phyloP scores from a whole-genome alignment of 1,140 invertebrate genomes.

The Drosophila triauraria region DNA sequence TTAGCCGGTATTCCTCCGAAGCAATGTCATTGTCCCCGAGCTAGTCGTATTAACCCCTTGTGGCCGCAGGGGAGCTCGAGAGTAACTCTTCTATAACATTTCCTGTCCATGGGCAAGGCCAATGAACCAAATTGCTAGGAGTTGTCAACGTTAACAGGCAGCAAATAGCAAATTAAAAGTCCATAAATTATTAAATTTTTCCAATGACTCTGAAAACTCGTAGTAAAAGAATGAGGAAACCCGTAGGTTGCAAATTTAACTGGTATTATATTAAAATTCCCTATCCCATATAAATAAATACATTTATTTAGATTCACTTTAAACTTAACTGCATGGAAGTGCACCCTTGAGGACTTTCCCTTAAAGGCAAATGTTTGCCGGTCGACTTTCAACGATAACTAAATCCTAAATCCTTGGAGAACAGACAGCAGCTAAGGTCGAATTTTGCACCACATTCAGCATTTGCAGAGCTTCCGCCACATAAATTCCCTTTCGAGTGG shows the following conservation, averaged over 20 bases:
- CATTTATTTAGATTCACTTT: neutral
- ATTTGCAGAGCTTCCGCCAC: slow-evolving; percentile 34
- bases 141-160: neutral
- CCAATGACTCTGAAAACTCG: neutral
- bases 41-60: slow-evolving; percentile 31
- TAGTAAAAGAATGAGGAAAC: too few relatives aligned
- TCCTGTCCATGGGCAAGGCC: neutral
- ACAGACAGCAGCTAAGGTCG: slow-evolving; percentile 13
- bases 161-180: slow-evolving; percentile 5
- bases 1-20: slow-evolving; percentile 25
- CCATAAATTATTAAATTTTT: neutral
- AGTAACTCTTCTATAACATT: neutral
- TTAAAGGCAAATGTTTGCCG: neutral
- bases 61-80: neutral
- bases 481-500: slow-evolving; percentile 37
- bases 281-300: neutral
- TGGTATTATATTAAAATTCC: too few relatives aligned
- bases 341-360: slow-evolving; percentile 15
- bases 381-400: slow-evolving; percentile 7
- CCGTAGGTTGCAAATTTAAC: neutral
- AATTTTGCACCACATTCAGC: slow-evolving; percentile 38
- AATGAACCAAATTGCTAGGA: slow-evolving; percentile 16
- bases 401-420: slow-evolving; percentile 9
- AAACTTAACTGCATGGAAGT: neutral
- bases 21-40: slow-evolving; percentile 59